Base-by-base conservation (phyloP, 2,797 vertebrate genomes). In the Mormyrops boulengeri region DNA sequence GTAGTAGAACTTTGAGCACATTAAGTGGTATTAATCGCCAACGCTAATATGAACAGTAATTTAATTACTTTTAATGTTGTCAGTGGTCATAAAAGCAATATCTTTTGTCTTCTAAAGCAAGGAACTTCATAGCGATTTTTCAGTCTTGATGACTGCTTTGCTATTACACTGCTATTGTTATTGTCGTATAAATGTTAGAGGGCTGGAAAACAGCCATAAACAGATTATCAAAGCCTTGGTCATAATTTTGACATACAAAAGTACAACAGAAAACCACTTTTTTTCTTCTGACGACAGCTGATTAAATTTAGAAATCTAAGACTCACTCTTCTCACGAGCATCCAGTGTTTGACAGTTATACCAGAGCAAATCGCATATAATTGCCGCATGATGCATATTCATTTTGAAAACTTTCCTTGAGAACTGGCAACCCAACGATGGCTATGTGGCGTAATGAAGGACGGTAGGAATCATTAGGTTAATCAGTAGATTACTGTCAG, bases 1-100 rank as follows among this genome's bases (percentile, higher is more conserved):
- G 60, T 26, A 88, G n/a, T 1, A 77, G 91, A 89, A 91, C 91
- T 88, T 90, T 89, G 92, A 89, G 85, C 82, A 77, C 77, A 91
- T 89, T 90, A 73, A 80, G 60, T 47, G 85, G 80, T 84, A 90
- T 90, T 90, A 87, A 69, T 87, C 82, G 52, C 66, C 62, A 47
- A 34, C 53, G 26, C 60, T 85, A 88, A 44, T 88, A 89, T 88
- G 57, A 82, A 62, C 44, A 84, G 57, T 26, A 53, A 47, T 85
- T 5, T 38, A 60, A 44, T 87, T 53, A 44, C 38, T 47, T 12
- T 41, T 57, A 73, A 44, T 77, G 17, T 77, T 87, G 14, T 53
- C 49, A 4, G 85, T 69, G 26, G 55, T 73, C 8, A 26, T 80
- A 80, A 85, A 50, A 55, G 85, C 19, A 55, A 49, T 44, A 26